Evolutionary conservation across 2,797 vertebrate species (phyloP), one percentile per base, ranked within the genome.

Genomic region (Argya squamiceps): DNA sequence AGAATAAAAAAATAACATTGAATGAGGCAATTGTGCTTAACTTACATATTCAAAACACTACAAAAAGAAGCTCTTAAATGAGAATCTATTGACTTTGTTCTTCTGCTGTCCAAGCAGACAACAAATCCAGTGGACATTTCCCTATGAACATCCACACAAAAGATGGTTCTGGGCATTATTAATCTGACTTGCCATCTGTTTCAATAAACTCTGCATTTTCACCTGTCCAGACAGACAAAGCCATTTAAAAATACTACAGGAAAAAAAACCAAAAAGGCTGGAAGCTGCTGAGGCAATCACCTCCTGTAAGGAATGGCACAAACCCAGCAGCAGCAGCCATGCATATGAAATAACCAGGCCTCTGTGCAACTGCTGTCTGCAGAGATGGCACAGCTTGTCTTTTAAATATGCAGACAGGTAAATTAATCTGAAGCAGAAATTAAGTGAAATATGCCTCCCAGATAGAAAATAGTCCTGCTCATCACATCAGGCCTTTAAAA

Each of bases 261-360:
- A 89, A 91, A 74, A 56, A 41, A 37, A 36, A 20, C 12, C 12
- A 53, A 32, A 20, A 20, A 93, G 15, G n/a, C 88, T 32, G 69
- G 71, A 60, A 91, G 83, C 78, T 75, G 95, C 93, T 89, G 89
- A 96, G 81, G 91, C 77, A 87, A 87, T 77, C 94, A 84, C 44
- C 94, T 91, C 39, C 88, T 60, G 84, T 14, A 77, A 84, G 20
- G 58, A 73, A 73, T 52, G 94, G 94, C 91, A 85, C 32, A 24
- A 53, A 52, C 69, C 91, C 95, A 84, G 32, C 29, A 41, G 74
- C 5, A 30, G 59, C 76, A 92, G 58, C 49, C 82, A 62, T 29
- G 68, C 80, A 43, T 8, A 39, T 9, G 81, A 70, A 95, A 62
- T 15, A 55, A 41, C 34, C 76, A 83, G 69, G 59, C 23, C 63